Evolutionary conservation across 1,140 invertebrate species (phyloP), one percentile per base, ranked within the genome.

Genomic region (Zaprionus vittiger): DNA sequence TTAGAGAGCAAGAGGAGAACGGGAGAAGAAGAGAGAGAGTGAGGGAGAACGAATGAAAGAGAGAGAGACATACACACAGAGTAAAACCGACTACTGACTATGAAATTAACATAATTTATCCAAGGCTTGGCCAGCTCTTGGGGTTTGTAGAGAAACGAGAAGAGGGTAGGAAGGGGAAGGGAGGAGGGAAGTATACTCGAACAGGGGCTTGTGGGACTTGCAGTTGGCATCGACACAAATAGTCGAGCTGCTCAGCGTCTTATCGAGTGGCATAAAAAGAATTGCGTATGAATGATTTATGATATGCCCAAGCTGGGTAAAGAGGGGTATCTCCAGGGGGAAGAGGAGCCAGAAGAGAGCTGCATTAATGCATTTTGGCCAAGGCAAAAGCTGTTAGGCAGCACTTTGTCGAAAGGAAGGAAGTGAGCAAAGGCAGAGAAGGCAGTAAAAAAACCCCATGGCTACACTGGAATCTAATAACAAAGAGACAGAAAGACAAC

Each of bases 91-190:
- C 73, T 62, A 71, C 61, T 70, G 63, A 71, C 71, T 52, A 66
- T 70, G 71, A 78, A 80, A 87, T 87, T 89, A 87, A 75, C 83
- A 87, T 87, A 87, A 89, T 87, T 89, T 89, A 89, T 87, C 80
- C 84, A 69, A 67, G 67, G 26, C 73, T 17, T 64, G 60, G 49
- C 34, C 64, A 49, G 57, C 61, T 55, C 20, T 52, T 52, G 47
- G 47, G 47, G 47, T 4, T 22, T 24, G 47, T 5, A 52, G 20
- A 49, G 47, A 17, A 12, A 22, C 47, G 2, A 44, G 15, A 4
- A 44, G 63, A 54, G 61, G 55, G 55, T 65, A 26, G 34, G 52
- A n/a, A 77, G 17, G n/a, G 31, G 20, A 15, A 44, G 24, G 20
- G 61, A 20, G 20, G 1, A 22, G 15, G 5, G 14, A 15, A 20